phyloP scores from a whole-genome alignment of 2,113 vertebrate genomes.

The Campylorhamphus procurvoides region DNA sequence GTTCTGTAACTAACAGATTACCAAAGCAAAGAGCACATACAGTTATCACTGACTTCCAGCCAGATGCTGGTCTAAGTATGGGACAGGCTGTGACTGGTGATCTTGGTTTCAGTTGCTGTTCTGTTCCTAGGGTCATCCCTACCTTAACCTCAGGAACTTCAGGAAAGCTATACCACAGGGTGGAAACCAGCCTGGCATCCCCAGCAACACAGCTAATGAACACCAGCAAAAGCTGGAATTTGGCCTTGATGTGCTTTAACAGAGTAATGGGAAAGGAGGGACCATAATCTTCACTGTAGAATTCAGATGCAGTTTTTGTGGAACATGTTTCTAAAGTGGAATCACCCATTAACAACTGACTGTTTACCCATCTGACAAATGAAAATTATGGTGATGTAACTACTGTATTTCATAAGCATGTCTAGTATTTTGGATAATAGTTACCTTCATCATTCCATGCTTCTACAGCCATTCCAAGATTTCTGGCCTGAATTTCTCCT shows the following conservation, averaged over 20 bases:
- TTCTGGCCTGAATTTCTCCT: conserved; percentile 94
- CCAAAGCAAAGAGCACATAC: background rate
- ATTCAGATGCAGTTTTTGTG: background rate
- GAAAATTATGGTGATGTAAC: background rate
- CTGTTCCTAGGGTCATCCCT: background rate
- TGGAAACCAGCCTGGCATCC: background rate
- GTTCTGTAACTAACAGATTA: background rate
- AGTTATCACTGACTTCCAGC: background rate
- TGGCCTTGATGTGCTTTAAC: background rate
- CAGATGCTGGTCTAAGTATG: background rate
- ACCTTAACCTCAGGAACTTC: background rate
- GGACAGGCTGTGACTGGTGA: background rate
- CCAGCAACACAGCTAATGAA: background rate
- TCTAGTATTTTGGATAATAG: background rate
- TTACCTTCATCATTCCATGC: conserved; percentile 90
- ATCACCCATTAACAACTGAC: background rate
- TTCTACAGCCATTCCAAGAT: conserved; percentile 93
- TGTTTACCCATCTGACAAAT: background rate
- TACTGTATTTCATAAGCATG: background rate
- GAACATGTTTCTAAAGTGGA: background rate
- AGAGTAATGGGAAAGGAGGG: background rate
- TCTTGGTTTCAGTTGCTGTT: background rate
- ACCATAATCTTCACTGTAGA: background rate
- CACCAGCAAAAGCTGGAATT: background rate
- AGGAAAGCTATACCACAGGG: background rate